Evolutionary conservation across 2,113 vertebrate species (phyloP).

Genomic region (Carettochelys insculpta): DNA sequence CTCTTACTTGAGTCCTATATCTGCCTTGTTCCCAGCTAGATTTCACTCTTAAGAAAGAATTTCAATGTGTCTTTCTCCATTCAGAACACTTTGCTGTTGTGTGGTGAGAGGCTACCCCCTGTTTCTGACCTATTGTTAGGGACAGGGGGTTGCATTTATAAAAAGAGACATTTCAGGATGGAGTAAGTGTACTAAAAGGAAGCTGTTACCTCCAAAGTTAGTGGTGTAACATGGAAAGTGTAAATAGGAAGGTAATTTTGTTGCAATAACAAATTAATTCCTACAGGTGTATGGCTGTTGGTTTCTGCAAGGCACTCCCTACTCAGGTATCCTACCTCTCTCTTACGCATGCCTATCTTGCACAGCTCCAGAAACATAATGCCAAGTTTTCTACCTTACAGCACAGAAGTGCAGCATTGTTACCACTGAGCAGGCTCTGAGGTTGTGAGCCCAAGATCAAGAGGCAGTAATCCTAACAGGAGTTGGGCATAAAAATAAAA

Average conservation of each 20-base stretch:
- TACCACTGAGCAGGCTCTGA: background rate
- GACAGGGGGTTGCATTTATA: background rate
- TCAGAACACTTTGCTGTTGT: background rate
- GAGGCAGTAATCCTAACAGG: background rate
- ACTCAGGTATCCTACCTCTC: background rate
- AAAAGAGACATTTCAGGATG: background rate
- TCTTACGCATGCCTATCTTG: too few relatives aligned
- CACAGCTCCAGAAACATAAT: background rate
- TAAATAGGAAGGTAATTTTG: background rate
- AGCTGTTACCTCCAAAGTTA: background rate
- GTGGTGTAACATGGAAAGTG: background rate
- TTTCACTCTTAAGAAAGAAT: background rate
- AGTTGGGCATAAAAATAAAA: background rate
- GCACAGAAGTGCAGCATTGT: background rate
- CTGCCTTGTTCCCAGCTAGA: background rate
- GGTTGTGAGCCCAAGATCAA: background rate
- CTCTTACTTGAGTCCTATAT: background rate
- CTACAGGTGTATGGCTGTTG: background rate
- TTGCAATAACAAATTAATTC: background rate
- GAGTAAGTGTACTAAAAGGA: background rate
- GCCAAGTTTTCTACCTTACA: background rate
- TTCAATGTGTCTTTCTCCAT: background rate
- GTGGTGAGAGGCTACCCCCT: background rate
- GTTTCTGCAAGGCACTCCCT: background rate
- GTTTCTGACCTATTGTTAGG: background rate